These are phyloP conservation scores for Sebastes hopkinsi DNA, from an alignment of 2,797 vertebrate species.

Conservation along the genomic window DNA sequence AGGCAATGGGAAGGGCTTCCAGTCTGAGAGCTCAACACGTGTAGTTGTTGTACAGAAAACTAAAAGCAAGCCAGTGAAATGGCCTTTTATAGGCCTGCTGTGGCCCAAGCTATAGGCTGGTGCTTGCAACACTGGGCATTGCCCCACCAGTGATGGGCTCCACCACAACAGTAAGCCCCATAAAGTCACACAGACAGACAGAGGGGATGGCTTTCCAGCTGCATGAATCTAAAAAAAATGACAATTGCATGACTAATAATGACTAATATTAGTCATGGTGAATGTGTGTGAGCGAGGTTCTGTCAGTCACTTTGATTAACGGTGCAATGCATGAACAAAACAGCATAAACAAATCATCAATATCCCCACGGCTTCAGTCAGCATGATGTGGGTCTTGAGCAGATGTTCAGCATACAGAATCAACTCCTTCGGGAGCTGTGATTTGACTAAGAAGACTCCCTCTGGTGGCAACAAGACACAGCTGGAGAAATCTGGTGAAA, in stretches of 20 bases:
- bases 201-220: slow-evolving; percentile 59
- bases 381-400: slow-evolving; percentile 46
- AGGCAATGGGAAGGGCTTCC: slow-evolving; percentile 76
- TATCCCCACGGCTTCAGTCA: slow-evolving; percentile 20
- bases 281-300: slow-evolving; percentile 14
- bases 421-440: slow-evolving; percentile 36
- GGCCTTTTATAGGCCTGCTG: slow-evolving; percentile 74
- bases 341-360: slow-evolving; percentile 43
- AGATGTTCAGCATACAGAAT: slow-evolving; percentile 51
- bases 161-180: slow-evolving; percentile 74
- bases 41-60: slow-evolving; percentile 78
- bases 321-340: slow-evolving; percentile 29
- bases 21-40: slow-evolving; percentile 71
- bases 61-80: slow-evolving; percentile 48
- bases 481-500: not conserved
- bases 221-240: slow-evolving; percentile 34
- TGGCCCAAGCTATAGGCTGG: slow-evolving; percentile 42
- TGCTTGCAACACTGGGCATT: slow-evolving; percentile 60
- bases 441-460: slow-evolving; percentile 71
- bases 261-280: slow-evolving; percentile 60
- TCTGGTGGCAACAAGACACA: slow-evolving; percentile 74
- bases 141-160: slow-evolving; percentile 54
- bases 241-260: slow-evolving; percentile 64
- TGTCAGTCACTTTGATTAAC: slow-evolving; percentile 49
- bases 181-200: slow-evolving; percentile 50